These are phyloP conservation scores for Pectinophora gossypiella DNA, from an alignment of 1,140 invertebrate genomes.

Conservation along the genomic window DNA sequence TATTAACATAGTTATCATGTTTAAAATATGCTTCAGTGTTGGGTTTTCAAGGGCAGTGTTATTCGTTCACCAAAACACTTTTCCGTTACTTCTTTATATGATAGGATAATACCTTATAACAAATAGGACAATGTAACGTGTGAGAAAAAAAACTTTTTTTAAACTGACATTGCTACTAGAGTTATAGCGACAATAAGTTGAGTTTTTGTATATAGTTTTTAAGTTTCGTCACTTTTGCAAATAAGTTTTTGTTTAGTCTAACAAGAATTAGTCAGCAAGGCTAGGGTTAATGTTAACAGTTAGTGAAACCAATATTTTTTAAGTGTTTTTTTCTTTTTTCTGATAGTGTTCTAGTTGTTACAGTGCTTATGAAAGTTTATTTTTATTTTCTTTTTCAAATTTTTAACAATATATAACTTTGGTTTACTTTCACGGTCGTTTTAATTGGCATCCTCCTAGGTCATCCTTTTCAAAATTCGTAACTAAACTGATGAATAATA, in stretches of 20 bases:
- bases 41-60: not conserved
- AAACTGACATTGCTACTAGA: too few species aligned
- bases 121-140: too few species aligned
- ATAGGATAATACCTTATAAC: too few species aligned
- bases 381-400: not conserved
- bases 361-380: not conserved
- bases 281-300: too few species aligned
- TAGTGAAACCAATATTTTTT: not conserved
- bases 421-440: not conserved
- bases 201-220: not conserved
- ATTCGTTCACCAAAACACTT: not conserved
- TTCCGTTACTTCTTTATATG: not conserved
- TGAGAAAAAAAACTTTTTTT: too few species aligned
- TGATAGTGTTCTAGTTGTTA: not conserved
- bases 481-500: too few species aligned
- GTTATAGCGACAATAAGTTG: not conserved
- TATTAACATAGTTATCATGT: too few species aligned
- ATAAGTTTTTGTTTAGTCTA: conserved; percentile 1
- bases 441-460: too few species aligned
- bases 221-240: not conserved
- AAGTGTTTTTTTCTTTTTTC: not conserved
- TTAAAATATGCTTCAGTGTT: too few species aligned
- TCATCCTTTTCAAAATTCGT: too few species aligned
- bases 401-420: not conserved
- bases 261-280: not conserved